Conservation (phyloP, 2,888 invertebrate genomes). For the Drosophila planitibia region DNA sequence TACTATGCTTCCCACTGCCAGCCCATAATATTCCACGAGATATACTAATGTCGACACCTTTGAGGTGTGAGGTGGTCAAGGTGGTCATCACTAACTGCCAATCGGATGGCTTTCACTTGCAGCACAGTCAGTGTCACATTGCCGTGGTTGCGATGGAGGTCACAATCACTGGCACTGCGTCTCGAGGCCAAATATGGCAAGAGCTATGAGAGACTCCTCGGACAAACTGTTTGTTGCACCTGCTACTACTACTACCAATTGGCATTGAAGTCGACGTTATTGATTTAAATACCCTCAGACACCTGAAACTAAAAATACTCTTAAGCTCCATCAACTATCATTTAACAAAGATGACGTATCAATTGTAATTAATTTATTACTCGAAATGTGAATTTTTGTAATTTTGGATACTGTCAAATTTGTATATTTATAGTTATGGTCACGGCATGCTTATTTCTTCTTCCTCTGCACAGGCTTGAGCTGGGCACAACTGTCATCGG, state of each 20-base stretch:
- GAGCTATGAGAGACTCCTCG: constrained; percentile 44
- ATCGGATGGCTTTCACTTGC: constrained; percentile 54
- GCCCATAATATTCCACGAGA: constrained; percentile 28
- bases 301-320: neutral
- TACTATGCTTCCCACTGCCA: constrained; percentile 48
- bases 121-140: no score
- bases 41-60: constrained; percentile 58
- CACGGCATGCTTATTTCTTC: constrained; percentile 5
- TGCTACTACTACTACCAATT: constrained; percentile 13
- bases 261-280: constrained; percentile 24
- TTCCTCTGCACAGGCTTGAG: constrained; percentile 6
- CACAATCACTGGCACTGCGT: constrained; percentile 27
- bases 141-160: constrained; percentile 50
- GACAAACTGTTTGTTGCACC: constrained; percentile 20
- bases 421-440: neutral
- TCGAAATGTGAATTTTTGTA: neutral
- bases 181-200: constrained; percentile 52
- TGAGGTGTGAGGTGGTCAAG: constrained; percentile 45
- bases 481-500: constrained; percentile 29
- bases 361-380: neutral
- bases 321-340: neutral
- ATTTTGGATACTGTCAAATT: neutral
- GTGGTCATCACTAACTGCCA: constrained; percentile 68
- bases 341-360: neutral
- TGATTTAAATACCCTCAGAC: constrained; percentile 21